Percentiles rank a stretch among this genome's conserved stretches.
Conservation (phyloP, 2,113 vertebrate species). For the Poeciliopsis prolifica region DNA sequence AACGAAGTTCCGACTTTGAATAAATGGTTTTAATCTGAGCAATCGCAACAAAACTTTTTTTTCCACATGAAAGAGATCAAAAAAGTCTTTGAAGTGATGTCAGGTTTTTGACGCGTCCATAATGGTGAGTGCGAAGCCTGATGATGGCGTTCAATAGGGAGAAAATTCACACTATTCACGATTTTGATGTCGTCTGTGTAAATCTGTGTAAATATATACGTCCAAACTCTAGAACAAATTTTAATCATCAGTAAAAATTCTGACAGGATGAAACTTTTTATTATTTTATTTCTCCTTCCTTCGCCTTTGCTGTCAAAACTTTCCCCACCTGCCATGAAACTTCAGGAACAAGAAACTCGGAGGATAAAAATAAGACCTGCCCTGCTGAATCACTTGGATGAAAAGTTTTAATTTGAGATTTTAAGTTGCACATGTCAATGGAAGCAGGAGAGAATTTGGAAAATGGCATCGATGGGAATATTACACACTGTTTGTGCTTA, state of each 20-base stretch:
- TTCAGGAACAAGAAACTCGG: constrained; percentile 4
- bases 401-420: constrained; percentile 4
- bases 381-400: not conserved
- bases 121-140: too few species aligned
- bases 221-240: constrained; percentile 22
- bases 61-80: not conserved
- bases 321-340: constrained; percentile 22
- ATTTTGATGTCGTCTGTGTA: not conserved
- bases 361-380: constrained; percentile 9
- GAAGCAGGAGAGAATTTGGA: not conserved
- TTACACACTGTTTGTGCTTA: too few species aligned
- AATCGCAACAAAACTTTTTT: constrained; percentile 2
- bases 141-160: not conserved
- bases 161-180: not conserved
- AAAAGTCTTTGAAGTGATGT: not conserved
- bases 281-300: constrained; percentile 22
- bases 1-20: not conserved
- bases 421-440: not conserved
- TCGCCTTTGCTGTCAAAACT: constrained; percentile 46
- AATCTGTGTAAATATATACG: constrained; percentile 4
- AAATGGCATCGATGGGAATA: not conserved
- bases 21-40: not conserved
- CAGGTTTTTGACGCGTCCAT: not conserved
- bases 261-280: constrained; percentile 35
- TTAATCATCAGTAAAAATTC: constrained; percentile 23